phyloP scores from a whole-genome alignment of 1,140 invertebrate species.

The Lycorma delicatula region DNA sequence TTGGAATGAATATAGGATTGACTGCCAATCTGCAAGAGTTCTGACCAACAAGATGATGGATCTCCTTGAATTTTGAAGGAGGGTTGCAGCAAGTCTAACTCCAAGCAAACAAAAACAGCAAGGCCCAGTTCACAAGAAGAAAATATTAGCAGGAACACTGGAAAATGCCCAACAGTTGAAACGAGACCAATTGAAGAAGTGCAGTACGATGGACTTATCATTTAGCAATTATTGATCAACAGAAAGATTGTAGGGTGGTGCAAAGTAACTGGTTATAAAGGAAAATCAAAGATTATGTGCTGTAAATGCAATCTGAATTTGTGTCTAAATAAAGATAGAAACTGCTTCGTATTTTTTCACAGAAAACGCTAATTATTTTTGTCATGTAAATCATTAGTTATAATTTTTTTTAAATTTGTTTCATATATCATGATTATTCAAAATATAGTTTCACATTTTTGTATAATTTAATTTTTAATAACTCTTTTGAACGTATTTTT shows the following conservation, averaged over 20 bases:
- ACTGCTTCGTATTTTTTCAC: neutral
- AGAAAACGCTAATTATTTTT: no score
- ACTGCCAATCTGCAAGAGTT: constrained; percentile 12
- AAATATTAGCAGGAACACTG: neutral
- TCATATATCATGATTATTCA: no score
- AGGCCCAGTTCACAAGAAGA: neutral
- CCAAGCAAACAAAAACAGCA: neutral
- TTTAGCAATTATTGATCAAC: constrained; percentile 11
- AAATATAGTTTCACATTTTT: no score
- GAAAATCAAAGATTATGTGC: constrained; percentile 11
- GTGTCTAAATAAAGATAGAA: neutral
- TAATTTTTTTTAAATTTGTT: no score
- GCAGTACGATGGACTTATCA: constrained; percentile 6
- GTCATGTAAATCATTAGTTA: no score
- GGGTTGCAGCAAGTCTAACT: no score
- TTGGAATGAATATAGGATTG: constrained; percentile 31
- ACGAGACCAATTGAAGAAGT: constrained; percentile 1
- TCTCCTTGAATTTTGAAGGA: neutral
- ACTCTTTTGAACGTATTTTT: no score
- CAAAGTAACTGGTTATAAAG: constrained; percentile 3
- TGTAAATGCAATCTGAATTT: constrained; percentile 14
- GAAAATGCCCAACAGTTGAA: neutral
- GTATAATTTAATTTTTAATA: no score
- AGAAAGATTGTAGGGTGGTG: constrained; percentile 12
- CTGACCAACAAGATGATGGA: neutral